A percentile compares a stretch with the other conserved stretches of the same genome.
phyloP scores from a whole-genome alignment of 2,113 vertebrate species.

The Nycticryphes semicollaris region DNA sequence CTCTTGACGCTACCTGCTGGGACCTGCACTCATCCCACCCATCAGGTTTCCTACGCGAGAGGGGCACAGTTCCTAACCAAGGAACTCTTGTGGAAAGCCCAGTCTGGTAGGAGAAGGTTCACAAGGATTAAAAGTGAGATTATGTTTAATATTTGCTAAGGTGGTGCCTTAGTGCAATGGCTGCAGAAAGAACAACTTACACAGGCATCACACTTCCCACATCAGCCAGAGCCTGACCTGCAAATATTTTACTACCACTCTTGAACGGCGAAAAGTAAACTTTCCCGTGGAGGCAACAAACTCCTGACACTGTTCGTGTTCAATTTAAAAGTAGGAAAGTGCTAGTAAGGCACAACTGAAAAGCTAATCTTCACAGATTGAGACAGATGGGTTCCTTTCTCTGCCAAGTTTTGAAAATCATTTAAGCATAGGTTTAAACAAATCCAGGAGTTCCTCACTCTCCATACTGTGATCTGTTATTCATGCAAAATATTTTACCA shows the following conservation, averaged over 20 bases:
- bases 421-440: neutral
- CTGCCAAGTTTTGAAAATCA: neutral
- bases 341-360: neutral
- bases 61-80: accelerated
- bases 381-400: neutral
- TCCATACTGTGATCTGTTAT: neutral
- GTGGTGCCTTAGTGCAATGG: neutral
- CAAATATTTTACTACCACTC: neutral
- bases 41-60: accelerated
- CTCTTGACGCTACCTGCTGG: accelerated
- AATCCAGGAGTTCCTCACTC: neutral
- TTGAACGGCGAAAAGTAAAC: neutral
- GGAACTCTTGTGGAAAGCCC: neutral
- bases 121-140: neutral
- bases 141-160: neutral
- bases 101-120: neutral
- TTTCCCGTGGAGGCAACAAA: neutral
- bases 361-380: neutral
- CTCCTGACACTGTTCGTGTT: neutral
- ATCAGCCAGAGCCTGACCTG: neutral
- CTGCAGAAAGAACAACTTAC: neutral
- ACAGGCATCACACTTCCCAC: neutral
- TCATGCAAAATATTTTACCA: neutral
- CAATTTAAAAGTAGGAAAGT: neutral
- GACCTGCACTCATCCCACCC: neutral